A percentile compares a stretch with the other conserved stretches of the same genome.
These are phyloP conservation scores for Noctua fimbriata DNA, from an alignment of 2,888 invertebrate genomes.

Conservation along the genomic window DNA sequence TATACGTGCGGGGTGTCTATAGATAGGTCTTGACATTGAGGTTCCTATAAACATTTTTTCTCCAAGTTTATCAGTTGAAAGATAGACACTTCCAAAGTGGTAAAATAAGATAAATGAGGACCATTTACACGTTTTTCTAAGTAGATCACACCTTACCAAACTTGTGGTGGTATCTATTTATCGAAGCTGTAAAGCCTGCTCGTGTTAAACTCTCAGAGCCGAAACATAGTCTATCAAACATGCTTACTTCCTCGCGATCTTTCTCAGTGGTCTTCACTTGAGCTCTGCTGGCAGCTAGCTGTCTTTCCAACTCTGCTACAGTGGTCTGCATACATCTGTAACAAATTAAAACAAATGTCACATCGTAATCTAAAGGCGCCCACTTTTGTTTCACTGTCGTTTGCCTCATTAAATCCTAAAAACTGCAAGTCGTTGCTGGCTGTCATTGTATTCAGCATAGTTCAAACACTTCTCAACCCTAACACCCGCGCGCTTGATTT, in stretches of 20 bases:
- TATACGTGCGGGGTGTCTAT: too few relatives aligned
- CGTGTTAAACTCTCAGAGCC: not conserved
- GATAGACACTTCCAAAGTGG: too few relatives aligned
- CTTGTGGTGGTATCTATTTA: not conserved
- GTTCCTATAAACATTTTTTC: too few relatives aligned
- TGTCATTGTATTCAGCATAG: not conserved
- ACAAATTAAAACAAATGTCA: not conserved
- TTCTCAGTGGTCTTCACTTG: constrained; percentile 92
- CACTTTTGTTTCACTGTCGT: not conserved
- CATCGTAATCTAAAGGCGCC: not conserved
- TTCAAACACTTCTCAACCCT: too few relatives aligned
- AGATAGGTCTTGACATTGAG: too few relatives aligned
- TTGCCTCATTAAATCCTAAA: not conserved
- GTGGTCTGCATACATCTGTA: constrained; percentile 91
- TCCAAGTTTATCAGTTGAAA: too few relatives aligned
- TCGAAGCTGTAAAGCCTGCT: not conserved
- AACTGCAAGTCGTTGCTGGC: too few relatives aligned
- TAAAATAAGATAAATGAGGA: too few relatives aligned
- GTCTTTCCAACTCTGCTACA: constrained; percentile 92
- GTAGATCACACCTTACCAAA: not conserved
- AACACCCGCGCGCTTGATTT: too few relatives aligned
- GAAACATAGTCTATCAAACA: not conserved
- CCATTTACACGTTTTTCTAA: not conserved
- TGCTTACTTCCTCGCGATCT: constrained; percentile 91
- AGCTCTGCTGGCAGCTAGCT: constrained; percentile 92